Conservation (phyloP, 2,113 vertebrate genomes). For the Thamnaconus septentrionalis region DNA sequence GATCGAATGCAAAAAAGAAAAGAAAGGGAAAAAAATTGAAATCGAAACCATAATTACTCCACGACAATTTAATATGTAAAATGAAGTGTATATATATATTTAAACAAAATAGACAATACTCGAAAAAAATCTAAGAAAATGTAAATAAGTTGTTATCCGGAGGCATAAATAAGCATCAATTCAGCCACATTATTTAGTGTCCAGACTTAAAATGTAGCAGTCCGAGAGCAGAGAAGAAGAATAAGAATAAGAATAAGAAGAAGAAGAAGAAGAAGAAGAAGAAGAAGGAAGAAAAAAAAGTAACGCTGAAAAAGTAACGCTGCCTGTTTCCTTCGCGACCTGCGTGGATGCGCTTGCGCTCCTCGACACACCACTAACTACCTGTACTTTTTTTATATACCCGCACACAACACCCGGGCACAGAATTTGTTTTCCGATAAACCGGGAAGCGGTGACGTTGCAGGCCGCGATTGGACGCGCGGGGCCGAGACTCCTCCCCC, state of each 20-base stretch:
- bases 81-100: no score
- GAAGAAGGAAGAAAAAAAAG: neutral
- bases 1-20: no score
- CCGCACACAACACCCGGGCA: constrained; percentile 81
- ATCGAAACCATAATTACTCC: no score
- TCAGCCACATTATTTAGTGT: no score
- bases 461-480: constrained; percentile 89
- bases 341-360: constrained; percentile 70
- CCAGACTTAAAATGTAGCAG: no score
- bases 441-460: constrained; percentile 88
- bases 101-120: no score
- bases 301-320: constrained; percentile 6
- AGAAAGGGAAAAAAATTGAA: no score
- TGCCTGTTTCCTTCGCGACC: constrained; percentile 56
- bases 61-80: no score
- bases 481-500: constrained; percentile 91
- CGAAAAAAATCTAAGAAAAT: no score
- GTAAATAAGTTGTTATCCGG: no score
- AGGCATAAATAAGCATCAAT: no score
- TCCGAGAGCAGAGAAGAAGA: no score
- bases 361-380: constrained; percentile 72
- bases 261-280: constrained; percentile 23
- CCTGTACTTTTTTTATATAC: constrained; percentile 70
- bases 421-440: constrained; percentile 87
- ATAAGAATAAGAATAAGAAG: constrained; percentile 1